phyloP scores from a whole-genome alignment of 2,888 invertebrate genomes.

The Luperina testacea region DNA sequence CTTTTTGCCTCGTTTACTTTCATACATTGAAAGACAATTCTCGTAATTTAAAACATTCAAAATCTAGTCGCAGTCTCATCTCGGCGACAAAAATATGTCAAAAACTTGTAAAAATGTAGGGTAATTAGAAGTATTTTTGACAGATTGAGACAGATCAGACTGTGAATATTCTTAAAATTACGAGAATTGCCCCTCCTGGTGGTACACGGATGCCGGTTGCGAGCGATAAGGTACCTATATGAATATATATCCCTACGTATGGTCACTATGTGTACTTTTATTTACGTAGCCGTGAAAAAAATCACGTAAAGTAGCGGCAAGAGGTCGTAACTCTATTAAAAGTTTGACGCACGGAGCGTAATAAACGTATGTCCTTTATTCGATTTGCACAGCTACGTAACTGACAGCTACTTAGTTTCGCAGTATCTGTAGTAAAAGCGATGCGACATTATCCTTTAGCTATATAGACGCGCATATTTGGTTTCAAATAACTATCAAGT shows the following conservation, averaged over 20 bases:
- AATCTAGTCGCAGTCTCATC: too few relatives aligned
- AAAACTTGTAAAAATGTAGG: too few relatives aligned
- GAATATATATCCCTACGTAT: not conserved
- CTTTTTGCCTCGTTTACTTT: not conserved
- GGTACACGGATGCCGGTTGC: not conserved
- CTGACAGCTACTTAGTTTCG: not conserved
- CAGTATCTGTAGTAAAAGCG: not conserved
- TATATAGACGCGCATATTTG: not conserved
- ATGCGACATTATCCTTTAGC: not conserved
- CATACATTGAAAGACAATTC: not conserved
- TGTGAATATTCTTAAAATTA: too few relatives aligned
- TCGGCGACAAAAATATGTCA: too few relatives aligned
- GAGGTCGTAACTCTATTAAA: not conserved
- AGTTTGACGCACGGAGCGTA: not conserved
- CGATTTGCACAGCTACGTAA: not conserved
- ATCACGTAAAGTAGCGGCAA: not conserved
- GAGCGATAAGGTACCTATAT: not conserved
- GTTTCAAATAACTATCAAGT: not conserved
- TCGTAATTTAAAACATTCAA: too few relatives aligned
- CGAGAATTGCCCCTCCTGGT: too few relatives aligned
- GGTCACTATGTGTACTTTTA: constrained; percentile 9
- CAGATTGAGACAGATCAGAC: too few relatives aligned
- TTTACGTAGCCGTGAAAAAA: not conserved
- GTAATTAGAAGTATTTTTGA: too few relatives aligned
- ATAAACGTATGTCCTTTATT: not conserved